Base-by-base conservation (phyloP, 2,797 vertebrate species). In the Phoxinus dragarum region DNA sequence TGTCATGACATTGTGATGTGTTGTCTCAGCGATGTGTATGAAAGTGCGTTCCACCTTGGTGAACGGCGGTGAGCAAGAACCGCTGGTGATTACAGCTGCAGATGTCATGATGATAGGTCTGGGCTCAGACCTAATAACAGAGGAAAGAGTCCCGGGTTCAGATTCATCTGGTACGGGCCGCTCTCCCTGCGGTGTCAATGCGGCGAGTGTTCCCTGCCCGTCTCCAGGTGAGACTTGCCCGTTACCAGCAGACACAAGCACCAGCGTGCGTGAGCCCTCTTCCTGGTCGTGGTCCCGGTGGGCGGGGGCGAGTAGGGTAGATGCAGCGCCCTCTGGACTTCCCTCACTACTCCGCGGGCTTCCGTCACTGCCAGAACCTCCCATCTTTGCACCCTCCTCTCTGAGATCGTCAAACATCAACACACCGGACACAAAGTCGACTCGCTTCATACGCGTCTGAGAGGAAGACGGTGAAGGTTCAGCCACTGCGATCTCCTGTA, bases 11-110 rank as follows among this genome's bases (percentile, higher is more conserved):
- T 97, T 97, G 16, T 96, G 91, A 90, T 97, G 97, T 6, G 96
- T 94, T 88, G 96, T 97, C 92, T 97, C 97, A 0, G 97, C 97
- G 6, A 97, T 97, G 86, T 97, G 97, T 80, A 97, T 93, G 85
- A 97, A 97, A 0, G 97, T 97, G 90, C 96, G 96, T 89, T 97
- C 97, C 0, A 97, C 96, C 95, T 97, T 97, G 93, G 96, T 97
- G 89, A 97, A 96, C 0, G 96, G 96, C 0, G 96, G 96, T 44
- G 96, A 96, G 81, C 96, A 92, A 47, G 95, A 91, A 67, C 94
- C 93, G 0, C 93, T 86, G 56, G 86, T 80, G 31, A 87, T 87
- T 36, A 87, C 81, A 9, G 88, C 86, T 8, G 76, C 56, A 3
- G 86, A 72, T 6, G 81, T 85, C 86, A 89, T 82, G 27, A 81